phyloP scores from a whole-genome alignment of 53 echinoderm and acorn worm genomes.

The Patiria pectinifera region DNA sequence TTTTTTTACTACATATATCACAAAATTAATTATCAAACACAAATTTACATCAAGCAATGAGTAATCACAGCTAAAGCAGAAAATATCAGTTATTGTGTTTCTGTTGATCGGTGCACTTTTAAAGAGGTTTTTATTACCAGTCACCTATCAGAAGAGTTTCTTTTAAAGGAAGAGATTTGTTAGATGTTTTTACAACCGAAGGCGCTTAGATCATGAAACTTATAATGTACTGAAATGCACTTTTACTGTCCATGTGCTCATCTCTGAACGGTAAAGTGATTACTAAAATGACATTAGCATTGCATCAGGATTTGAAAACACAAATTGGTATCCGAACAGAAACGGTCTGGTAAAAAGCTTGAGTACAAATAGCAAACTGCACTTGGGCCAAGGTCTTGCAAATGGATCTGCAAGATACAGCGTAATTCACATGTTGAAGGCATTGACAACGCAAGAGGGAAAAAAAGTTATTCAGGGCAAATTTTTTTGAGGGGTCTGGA shows the following conservation, averaged over 20 bases:
- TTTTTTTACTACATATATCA: too few species aligned
- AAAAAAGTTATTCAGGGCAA: background rate
- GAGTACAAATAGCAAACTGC: slow-evolving; percentile 24
- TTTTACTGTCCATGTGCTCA: background rate
- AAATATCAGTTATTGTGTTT: too few species aligned
- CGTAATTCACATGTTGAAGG: slow-evolving; percentile 25
- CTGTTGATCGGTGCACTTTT: too few species aligned
- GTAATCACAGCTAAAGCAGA: too few species aligned
- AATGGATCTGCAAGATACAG: slow-evolving; percentile 38
- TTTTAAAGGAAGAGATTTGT: too few species aligned
- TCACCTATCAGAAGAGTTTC: too few species aligned
- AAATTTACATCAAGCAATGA: too few species aligned
- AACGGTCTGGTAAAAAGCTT: slow-evolving; percentile 45
- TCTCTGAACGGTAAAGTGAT: background rate
- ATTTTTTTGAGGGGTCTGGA: too few species aligned
- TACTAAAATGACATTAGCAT: background rate
- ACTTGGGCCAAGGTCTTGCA: slow-evolving; percentile 38
- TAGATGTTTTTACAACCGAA: background rate
- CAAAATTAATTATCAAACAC: too few species aligned
- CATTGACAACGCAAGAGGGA: background rate
- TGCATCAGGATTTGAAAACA: background rate
- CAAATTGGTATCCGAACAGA: background rate
- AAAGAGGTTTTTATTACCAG: too few species aligned
- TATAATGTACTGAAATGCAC: background rate
- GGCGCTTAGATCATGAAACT: background rate